Base-by-base conservation (phyloP, 2,888 invertebrate species). In the Vanessa cardui region DNA sequence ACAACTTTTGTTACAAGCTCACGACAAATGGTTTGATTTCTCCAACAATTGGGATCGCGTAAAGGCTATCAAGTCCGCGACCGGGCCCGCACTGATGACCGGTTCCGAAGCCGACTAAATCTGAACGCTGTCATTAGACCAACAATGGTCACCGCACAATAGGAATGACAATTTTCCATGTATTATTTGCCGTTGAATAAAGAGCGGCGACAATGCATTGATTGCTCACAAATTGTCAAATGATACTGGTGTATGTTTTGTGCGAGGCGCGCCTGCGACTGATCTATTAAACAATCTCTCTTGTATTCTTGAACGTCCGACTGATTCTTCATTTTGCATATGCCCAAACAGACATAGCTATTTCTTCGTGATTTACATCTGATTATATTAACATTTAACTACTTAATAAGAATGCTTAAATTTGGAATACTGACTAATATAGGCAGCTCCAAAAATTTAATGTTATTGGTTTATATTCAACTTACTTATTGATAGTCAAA, bases 201-300 rank as follows among this genome's bases (percentile, higher is more conserved):
- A 91, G 91, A 84, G 88, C 91, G 92, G 90, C 86, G 92, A 92
- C 92, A 92, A 92, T 87, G 89, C 88, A 85, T 82, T 90, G 92
- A 92, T 92, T 92, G 92, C 92, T 92, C 90, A 84, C 92, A 90
- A 92, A 92, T 92, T 92, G 92, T 92, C 91, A 88, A 89, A 92
- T 92, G 92, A 92, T 91, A 91, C 91, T 87, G 82, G 81, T 83
- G 85, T 88, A 86, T 89, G 90, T 89, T 90, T 90, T 90, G 89
- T 90, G 78, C 80, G 83, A 76, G 89, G 84, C 87, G 89, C 89
- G 88, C 89, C 92, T 80, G 85, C 79, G 81, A 79, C 71, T 72
- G 75, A 68, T 84, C 87, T 88, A 89, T 89, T 89, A 89, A 90
- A 86, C 82, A 78, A 59, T 69, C 69, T 72, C 66, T 52, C 59